These are phyloP conservation scores for Drosophila greeni DNA, from an alignment of 2,888 invertebrate species.

Conservation along the genomic window DNA sequence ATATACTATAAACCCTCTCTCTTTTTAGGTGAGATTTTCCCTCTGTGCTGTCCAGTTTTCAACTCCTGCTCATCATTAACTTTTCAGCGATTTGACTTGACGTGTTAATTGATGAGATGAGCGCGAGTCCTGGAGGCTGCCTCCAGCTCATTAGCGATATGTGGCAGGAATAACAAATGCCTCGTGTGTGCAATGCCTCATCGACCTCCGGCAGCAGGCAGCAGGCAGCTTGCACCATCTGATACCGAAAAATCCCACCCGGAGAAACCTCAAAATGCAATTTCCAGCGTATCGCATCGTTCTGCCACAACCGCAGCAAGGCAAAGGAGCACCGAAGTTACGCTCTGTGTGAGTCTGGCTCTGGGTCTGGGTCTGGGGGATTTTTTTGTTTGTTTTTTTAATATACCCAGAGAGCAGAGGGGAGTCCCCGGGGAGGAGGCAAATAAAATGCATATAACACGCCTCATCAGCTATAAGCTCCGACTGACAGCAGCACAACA, in stretches of 20 bases:
- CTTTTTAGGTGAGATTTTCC: not conserved
- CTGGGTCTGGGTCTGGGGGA: too few species aligned
- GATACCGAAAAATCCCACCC: slow-evolving; percentile 26
- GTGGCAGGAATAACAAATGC: slow-evolving; percentile 38
- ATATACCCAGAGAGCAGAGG: too few species aligned
- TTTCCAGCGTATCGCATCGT: slow-evolving; percentile 60
- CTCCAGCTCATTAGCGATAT: slow-evolving; percentile 40
- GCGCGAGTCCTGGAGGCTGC: not conserved
- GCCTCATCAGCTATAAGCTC: slow-evolving; percentile 69
- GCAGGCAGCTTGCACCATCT: not conserved
- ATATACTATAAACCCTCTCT: too few species aligned
- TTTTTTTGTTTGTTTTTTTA: slow-evolving; percentile 5
- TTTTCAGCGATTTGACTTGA: slow-evolving; percentile 1
- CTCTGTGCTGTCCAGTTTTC: too few species aligned
- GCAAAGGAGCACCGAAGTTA: slow-evolving; percentile 21
- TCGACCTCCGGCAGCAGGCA: slow-evolving; percentile 9
- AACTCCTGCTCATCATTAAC: not conserved
- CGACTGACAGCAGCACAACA: slow-evolving; percentile 63
- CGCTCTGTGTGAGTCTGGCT: slow-evolving; percentile 9
- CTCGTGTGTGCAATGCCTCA: slow-evolving; percentile 16
- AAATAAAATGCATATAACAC: slow-evolving; percentile 70
- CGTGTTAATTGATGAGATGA: slow-evolving; percentile 33
- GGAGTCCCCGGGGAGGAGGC: slow-evolving; percentile 11
- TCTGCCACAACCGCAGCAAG: slow-evolving; percentile 43
- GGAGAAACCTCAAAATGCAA: slow-evolving; percentile 60